Evolutionary conservation across 2,797 vertebrate species (phyloP).

Genomic region (Scarus forsteni): DNA sequence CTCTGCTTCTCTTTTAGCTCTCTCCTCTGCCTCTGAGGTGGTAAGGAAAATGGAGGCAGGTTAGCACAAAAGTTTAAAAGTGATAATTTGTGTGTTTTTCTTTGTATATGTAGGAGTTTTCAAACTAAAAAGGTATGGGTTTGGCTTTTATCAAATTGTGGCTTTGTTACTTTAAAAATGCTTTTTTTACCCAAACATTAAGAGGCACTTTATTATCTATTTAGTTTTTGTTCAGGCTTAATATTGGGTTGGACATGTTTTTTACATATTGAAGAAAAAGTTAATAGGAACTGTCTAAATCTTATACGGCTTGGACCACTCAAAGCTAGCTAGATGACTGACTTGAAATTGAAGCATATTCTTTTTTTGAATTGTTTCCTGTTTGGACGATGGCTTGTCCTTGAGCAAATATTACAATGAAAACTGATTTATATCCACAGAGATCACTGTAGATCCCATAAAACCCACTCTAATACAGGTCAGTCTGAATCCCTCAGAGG

Average conservation of each 20-base stretch:
- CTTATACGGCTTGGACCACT: background rate
- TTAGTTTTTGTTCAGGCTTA: too few relatives aligned
- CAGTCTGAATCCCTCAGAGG: constrained; percentile 12
- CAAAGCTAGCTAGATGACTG: background rate
- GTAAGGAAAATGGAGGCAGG: constrained; percentile 14
- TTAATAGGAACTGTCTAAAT: background rate
- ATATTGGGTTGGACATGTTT: too few relatives aligned
- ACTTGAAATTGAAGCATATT: background rate
- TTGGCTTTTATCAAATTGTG: too few relatives aligned
- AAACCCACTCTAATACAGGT: constrained; percentile 17
- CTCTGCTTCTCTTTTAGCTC: constrained; percentile 77
- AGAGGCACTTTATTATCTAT: too few relatives aligned
- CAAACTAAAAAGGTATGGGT: too few relatives aligned
- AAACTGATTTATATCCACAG: background rate
- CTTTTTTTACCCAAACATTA: too few relatives aligned
- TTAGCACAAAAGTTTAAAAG: constrained; percentile 7
- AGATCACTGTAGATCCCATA: background rate
- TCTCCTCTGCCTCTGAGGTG: constrained; percentile 87
- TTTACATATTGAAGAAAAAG: too few relatives aligned
- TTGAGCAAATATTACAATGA: constrained; percentile 1
- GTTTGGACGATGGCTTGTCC: background rate
- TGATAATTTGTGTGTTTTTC: too few relatives aligned
- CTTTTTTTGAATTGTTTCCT: background rate
- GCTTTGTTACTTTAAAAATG: too few relatives aligned
- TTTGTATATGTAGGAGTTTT: too few relatives aligned